These are phyloP conservation scores for Vespertilio murinus DNA, from an alignment of 2,797 vertebrate species.

Conservation along the genomic window DNA sequence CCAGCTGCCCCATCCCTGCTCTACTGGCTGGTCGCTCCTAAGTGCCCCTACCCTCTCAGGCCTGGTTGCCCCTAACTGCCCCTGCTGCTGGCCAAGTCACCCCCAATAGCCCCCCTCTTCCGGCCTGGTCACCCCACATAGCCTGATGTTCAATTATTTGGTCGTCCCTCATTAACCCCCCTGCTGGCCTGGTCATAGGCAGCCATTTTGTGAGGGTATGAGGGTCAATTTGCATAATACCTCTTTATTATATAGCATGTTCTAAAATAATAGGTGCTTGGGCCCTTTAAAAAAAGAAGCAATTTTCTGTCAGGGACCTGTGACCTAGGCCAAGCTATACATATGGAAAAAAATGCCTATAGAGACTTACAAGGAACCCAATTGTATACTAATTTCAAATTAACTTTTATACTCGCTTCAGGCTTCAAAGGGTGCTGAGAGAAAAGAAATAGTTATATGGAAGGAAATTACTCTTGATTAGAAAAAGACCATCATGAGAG, in stretches of 20 bases:
- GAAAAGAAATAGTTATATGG: slow-evolving; percentile 40
- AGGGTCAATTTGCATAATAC: too few species aligned
- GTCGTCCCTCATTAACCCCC: too few species aligned
- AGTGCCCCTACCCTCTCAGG: too few species aligned
- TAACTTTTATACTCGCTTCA: slow-evolving; percentile 59
- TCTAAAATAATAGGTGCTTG: slow-evolving; percentile 13
- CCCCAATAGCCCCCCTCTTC: too few species aligned
- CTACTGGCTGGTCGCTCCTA: too few species aligned
- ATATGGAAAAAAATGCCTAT: neutral
- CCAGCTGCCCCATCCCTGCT: too few species aligned
- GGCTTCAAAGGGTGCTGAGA: slow-evolving; percentile 40
- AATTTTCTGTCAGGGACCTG: neutral
- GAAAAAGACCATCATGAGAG: slow-evolving; percentile 23
- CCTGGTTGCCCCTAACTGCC: too few species aligned
- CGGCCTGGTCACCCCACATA: too few species aligned
- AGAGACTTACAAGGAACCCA: slow-evolving; percentile 34
- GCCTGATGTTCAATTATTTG: too few species aligned
- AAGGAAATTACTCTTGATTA: slow-evolving; percentile 68
- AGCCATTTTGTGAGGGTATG: too few species aligned
- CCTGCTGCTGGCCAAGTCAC: too few species aligned
- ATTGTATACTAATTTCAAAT: slow-evolving; percentile 71
- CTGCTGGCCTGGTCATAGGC: too few species aligned
- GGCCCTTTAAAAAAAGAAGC: slow-evolving; percentile 21
- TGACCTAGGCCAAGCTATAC: neutral
- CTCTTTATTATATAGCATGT: neutral